Conservation (phyloP, 2,113 vertebrate species). For the Gadus macrocephalus region DNA sequence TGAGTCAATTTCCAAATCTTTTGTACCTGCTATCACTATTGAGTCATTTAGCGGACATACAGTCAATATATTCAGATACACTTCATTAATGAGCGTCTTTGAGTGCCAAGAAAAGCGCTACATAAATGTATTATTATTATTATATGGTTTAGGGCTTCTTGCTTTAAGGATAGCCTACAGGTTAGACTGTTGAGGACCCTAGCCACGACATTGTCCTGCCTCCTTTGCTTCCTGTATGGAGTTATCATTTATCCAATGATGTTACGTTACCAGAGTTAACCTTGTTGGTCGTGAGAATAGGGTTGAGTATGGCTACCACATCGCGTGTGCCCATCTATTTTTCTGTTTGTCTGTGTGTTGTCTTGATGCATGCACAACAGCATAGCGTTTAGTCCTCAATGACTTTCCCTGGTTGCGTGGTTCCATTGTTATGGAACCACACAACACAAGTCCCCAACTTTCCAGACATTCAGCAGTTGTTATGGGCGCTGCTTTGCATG, state of each 20-base stretch:
- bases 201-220: no score
- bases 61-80: no score
- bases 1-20: constrained; percentile 7
- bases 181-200: no score
- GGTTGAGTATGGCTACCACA: constrained; percentile 12
- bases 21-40: constrained; percentile 29
- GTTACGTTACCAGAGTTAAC: neutral
- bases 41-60: neutral
- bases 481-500: no score
- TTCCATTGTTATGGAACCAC: constrained; percentile 18
- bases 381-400: constrained; percentile 15
- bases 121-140: no score
- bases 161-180: no score
- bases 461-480: neutral
- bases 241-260: no score
- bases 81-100: constrained; percentile 30
- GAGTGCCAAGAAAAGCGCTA: no score
- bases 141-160: no score
- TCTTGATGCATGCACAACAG: constrained; percentile 11
- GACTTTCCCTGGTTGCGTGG: constrained; percentile 12
- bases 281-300: constrained; percentile 20
- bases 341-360: constrained; percentile 1
- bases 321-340: constrained; percentile 15
- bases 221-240: no score
- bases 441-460: constrained; percentile 11